Evolutionary conservation across 1,140 invertebrate genomes (phyloP), one percentile per base, ranked within the genome.

Genomic region (Trichogramma pretiosum): DNA sequence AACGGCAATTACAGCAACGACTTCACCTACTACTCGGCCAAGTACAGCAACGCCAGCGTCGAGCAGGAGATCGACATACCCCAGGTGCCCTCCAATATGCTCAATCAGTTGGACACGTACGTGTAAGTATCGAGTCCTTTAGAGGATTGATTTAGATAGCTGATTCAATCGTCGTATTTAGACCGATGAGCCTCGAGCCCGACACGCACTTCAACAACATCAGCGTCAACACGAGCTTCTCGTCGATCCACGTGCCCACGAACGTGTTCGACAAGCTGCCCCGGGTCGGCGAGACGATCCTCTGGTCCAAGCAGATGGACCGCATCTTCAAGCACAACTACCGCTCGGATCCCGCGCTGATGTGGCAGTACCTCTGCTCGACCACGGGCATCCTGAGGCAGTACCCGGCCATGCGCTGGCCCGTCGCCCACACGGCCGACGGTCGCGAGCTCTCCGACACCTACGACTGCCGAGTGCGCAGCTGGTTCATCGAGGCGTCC

Each of bases 361-460:
- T 85, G 1, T 98, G 91, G 90, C 95, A 98, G 70, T 98, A 94
- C 66, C 98, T 98, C 69, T 90, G 93, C 10, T 93, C 89, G 54
- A 82, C 87, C 26, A 83, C 82, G 3, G 95, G 95, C n/a, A 86
- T 96, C 56, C 74, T 98, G 51, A 72, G 94, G 11, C 84, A 89
- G 50, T 97, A 86, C 74, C 95, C 94, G 34, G 83, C 82, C 33
- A 79, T 81, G 62, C 57, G 63, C 19, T 76, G 73, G 73, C 59
- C 1, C 24, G 52, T 21, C 10, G 50, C 41, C 60, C 62, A 32
- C 54, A 67, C 40, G 50, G 66, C 1, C n/a, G 62, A 63, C 26
- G 74, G 75, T 10, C 61, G 69, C 0, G 55, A 74, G 28, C 73
- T 53, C 4, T 58, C 76, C 8, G 84, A 87, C 63, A 68, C 81